These are phyloP conservation scores for Columba janthina DNA, from an alignment of 2,113 vertebrate species.

Conservation along the genomic window DNA sequence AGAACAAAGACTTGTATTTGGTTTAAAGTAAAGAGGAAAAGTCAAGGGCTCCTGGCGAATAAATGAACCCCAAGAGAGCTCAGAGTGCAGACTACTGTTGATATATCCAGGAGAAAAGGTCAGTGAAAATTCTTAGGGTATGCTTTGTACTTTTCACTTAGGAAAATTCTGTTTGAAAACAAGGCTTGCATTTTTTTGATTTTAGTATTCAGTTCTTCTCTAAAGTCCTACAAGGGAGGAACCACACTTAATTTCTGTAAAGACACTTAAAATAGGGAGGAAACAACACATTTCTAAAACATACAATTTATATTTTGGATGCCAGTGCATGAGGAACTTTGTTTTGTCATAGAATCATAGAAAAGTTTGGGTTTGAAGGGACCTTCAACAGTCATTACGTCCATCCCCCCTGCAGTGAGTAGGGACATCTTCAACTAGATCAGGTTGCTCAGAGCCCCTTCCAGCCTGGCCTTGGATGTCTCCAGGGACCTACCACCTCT, in stretches of 20 bases:
- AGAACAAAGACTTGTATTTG: neutral
- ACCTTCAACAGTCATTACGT: neutral
- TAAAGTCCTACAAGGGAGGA: neutral
- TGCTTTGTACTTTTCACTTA: neutral
- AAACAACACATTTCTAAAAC: neutral
- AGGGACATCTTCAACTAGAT: neutral
- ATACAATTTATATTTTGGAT: neutral
- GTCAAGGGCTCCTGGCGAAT: neutral
- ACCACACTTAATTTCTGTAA: neutral
- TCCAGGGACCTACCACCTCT: neutral
- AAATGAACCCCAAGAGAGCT: neutral
- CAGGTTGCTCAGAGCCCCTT: neutral
- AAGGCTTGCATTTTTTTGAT: neutral
- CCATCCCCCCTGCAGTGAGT: too few relatives aligned
- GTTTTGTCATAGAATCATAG: neutral
- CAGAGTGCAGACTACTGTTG: neutral
- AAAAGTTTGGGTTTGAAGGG: neutral
- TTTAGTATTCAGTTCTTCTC: neutral
- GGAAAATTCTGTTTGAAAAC: neutral
- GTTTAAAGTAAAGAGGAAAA: neutral
- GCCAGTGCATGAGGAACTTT: neutral
- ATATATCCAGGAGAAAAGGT: neutral
- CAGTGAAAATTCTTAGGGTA: neutral
- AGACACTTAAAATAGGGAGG: neutral
- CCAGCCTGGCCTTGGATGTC: too few relatives aligned